Percentiles rank a stretch among this genome's conserved stretches.
These are phyloP conservation scores for Cardiocondyla obscurior DNA, from an alignment of 1,140 invertebrate species.

Conservation along the genomic window DNA sequence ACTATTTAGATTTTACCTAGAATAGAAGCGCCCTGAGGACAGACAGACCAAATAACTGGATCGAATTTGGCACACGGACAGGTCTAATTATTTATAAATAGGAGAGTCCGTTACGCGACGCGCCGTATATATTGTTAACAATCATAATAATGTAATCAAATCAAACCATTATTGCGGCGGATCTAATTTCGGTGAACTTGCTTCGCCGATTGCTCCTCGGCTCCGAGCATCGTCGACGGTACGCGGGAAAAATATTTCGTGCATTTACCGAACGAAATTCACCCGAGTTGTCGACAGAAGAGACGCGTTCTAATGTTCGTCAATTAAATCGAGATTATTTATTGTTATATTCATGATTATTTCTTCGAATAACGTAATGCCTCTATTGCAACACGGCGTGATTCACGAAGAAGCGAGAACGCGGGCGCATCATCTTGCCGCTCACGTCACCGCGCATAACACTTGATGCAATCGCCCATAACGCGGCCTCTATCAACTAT, in stretches of 20 bases:
- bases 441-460: constrained; percentile 40
- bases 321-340: not conserved
- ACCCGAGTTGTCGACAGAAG: too few species aligned
- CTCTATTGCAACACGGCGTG: constrained; percentile 1
- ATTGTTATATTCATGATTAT: not conserved
- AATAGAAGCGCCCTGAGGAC: constrained; percentile 26
- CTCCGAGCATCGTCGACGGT: not conserved
- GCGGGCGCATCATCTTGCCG: not conserved
- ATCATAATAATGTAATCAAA: constrained; percentile 34
- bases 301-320: not conserved
- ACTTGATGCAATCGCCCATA: constrained; percentile 23
- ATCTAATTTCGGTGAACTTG: not conserved
- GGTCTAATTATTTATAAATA: constrained; percentile 50
- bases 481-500: constrained; percentile 1
- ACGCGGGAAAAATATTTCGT: not conserved
- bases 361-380: not conserved
- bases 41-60: constrained; percentile 49
- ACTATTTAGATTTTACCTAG: constrained; percentile 57
- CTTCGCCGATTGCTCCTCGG: not conserved
- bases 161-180: not conserved
- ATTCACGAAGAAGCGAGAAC: constrained; percentile 38
- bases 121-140: not conserved
- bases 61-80: constrained; percentile 43
- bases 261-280: too few species aligned
- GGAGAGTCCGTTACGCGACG: not conserved